phyloP scores from a whole-genome alignment of 2,113 vertebrate genomes.

The Riparia riparia region DNA sequence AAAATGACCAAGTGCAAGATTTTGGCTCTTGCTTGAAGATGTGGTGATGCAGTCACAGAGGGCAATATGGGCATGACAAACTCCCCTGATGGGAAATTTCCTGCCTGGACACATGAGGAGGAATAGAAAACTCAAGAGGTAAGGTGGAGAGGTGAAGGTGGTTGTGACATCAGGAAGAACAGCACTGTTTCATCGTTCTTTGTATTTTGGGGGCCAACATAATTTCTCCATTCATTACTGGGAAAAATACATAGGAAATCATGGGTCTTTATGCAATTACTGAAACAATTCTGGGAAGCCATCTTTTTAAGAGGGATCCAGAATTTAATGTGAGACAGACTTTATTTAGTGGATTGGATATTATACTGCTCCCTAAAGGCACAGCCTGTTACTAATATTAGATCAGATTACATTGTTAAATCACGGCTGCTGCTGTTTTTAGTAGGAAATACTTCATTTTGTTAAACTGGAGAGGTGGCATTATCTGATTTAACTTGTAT shows the following conservation, averaged over 20 bases:
- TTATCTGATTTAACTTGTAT: not conserved
- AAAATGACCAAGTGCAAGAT: not conserved
- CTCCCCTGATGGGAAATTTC: not conserved
- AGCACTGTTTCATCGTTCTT: not conserved
- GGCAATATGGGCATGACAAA: not conserved
- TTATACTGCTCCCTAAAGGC: conserved; percentile 29
- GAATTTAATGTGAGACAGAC: not conserved
- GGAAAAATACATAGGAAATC: not conserved
- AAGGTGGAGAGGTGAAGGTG: not conserved
- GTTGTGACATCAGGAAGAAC: not conserved
- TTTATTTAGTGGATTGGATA: conserved; percentile 1
- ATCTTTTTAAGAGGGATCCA: conserved; percentile 19
- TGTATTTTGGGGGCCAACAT: not conserved
- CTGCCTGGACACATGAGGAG: not conserved
- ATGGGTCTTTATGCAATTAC: not conserved
- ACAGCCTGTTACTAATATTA: conserved; percentile 46
- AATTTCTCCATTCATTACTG: not conserved
- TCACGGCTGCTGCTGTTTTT: conserved; percentile 9
- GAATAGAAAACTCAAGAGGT: not conserved
- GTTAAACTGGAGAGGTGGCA: not conserved
- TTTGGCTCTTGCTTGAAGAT: not conserved
- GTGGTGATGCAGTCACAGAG: not conserved
- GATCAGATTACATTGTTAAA: conserved; percentile 57
- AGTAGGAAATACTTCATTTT: conserved; percentile 46
- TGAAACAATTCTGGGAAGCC: conserved; percentile 39